A percentile compares a stretch with the other conserved stretches of the same genome.
phyloP scores from a whole-genome alignment of 2,113 vertebrate genomes.

The Empidonax traillii region DNA sequence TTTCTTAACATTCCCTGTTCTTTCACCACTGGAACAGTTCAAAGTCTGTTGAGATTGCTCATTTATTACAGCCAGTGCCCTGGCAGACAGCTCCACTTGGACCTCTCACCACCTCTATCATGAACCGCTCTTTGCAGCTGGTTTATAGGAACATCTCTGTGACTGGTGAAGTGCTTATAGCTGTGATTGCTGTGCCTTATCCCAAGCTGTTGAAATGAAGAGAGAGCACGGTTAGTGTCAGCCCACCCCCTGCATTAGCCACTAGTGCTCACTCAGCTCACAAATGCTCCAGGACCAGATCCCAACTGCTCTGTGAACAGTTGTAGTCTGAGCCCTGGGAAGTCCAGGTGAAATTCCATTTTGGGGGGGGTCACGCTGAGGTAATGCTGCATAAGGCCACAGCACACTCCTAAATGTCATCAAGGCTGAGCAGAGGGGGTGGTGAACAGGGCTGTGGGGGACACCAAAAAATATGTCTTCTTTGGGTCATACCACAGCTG shows the following conservation, averaged over 20 bases:
- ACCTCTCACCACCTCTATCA: background rate
- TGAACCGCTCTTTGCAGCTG: background rate
- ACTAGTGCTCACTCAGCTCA: background rate
- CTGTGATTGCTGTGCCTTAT: background rate
- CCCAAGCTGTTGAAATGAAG: background rate
- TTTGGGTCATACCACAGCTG: background rate
- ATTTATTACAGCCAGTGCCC: background rate
- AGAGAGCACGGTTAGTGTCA: background rate
- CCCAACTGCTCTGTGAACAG: background rate
- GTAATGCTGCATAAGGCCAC: background rate
- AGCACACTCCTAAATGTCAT: background rate
- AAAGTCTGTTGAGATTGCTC: background rate
- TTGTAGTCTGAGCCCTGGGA: background rate
- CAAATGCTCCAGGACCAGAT: background rate
- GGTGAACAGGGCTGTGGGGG: background rate
- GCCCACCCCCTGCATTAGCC: background rate
- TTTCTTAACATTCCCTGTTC: background rate
- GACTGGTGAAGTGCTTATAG: background rate
- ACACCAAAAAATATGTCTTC: background rate
- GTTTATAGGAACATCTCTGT: background rate
- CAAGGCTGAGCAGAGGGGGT: background rate
- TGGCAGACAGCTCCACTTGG: background rate
- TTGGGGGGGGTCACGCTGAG: background rate
- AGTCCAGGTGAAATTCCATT: background rate
- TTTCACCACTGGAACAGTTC: background rate